Evolutionary conservation across 2,888 invertebrate species (phyloP).

Genomic region (Hirtodrosophila trivittata): DNA sequence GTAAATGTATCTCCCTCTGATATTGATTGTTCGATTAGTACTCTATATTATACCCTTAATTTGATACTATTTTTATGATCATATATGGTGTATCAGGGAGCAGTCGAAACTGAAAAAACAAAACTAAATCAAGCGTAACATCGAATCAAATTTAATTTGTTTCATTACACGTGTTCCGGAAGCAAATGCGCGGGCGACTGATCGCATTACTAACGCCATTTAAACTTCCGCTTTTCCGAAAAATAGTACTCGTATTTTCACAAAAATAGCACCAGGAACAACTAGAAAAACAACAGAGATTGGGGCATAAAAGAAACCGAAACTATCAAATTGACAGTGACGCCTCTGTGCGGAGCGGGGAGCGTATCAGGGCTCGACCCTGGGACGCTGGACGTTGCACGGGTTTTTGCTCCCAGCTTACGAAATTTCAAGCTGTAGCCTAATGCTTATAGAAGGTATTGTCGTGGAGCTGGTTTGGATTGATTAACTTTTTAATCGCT

Average conservation of each 20-base stretch:
- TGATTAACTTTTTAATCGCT: not conserved
- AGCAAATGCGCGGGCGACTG: constrained; percentile 37
- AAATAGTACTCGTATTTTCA: constrained; percentile 1
- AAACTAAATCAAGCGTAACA: constrained; percentile 47
- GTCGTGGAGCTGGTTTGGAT: not conserved
- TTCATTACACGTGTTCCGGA: constrained; percentile 71
- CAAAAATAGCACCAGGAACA: not conserved
- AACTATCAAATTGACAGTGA: constrained; percentile 23
- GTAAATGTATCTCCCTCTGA: too few relatives aligned
- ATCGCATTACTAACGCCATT: constrained; percentile 58
- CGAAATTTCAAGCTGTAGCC: too few relatives aligned
- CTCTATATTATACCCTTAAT: too few relatives aligned
- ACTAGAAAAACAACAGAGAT: constrained; percentile 1
- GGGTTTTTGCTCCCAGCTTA: constrained; percentile 5
- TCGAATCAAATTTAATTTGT: constrained; percentile 64
- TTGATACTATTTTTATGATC: too few relatives aligned
- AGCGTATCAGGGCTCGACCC: constrained; percentile 34
- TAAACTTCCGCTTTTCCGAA: constrained; percentile 58
- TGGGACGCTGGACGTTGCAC: constrained; percentile 15
- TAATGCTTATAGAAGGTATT: too few relatives aligned
- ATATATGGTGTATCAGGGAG: too few relatives aligned
- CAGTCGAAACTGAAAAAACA: not conserved
- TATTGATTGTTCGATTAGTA: too few relatives aligned
- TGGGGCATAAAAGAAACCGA: constrained; percentile 14
- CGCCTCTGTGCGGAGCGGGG: not conserved